phyloP scores from a whole-genome alignment of 1,140 invertebrate genomes.

The Scylla paramamosain region DNA sequence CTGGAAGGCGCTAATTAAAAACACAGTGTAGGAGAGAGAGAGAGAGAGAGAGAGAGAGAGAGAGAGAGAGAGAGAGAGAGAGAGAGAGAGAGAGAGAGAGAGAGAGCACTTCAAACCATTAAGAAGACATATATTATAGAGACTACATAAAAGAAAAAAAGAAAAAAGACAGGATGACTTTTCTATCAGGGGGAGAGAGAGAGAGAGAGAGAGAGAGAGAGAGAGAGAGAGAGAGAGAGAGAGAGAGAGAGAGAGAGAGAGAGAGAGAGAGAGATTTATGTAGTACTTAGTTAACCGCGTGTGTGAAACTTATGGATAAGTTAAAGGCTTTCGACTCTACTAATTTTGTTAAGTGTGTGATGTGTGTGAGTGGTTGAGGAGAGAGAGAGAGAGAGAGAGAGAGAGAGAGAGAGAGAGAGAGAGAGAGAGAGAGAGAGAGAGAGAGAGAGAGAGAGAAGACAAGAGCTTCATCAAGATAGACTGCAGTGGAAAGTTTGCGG shows the following conservation, averaged over 20 bases:
- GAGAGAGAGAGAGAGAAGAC: neutral
- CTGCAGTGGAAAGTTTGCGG: neutral
- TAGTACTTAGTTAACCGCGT: too few relatives aligned
- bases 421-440: neutral
- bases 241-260: constrained; percentile 8
- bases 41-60: too few relatives aligned
- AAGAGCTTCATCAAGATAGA: neutral
- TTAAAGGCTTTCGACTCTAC: neutral
- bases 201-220: constrained; percentile 3
- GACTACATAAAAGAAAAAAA: too few relatives aligned
- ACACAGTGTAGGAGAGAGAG: too few relatives aligned
- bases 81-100: too few relatives aligned
- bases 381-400: constrained; percentile 20
- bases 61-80: too few relatives aligned
- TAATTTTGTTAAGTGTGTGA: neutral
- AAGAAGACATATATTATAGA: too few relatives aligned
- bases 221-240: constrained; percentile 3
- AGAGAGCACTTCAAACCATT: too few relatives aligned
- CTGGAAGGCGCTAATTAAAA: too few relatives aligned
- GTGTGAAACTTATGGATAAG: neutral
- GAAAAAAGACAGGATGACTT: too few relatives aligned
- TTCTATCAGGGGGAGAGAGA: neutral
- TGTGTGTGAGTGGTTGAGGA: neutral
- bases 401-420: neutral
- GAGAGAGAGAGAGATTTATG: neutral